Base-by-base conservation (phyloP, 2,888 invertebrate species). In the Caenorhabditis auriculariae region DNA sequence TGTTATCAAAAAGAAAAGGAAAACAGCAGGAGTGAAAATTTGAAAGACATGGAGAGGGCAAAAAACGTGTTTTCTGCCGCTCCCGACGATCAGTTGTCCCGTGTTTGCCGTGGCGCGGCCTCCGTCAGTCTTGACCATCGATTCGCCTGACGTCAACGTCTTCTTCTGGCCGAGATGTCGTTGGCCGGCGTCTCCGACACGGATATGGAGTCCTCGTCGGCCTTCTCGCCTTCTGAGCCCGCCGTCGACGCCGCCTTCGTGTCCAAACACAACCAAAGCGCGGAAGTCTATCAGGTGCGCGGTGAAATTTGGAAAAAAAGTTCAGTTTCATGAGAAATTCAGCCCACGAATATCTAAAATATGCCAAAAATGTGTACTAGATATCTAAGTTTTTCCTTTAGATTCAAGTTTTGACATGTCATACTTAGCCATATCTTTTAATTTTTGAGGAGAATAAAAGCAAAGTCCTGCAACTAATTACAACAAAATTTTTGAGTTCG, bases 201-300 rank as follows among this genome's bases (percentile, higher is more conserved):
- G 23, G 71, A 74, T 49, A 58, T 66, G 41, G 73, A 74, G 48
- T 62, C 64, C 27, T 69, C 68, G 3, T 72, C 72, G 2, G 74
- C 74, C 0, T 74, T 74, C 49, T 74, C 74, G 0, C 74, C 74
- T 6, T 62, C 69, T 6, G 74, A 74, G 44, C 74, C 74, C 15
- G 59, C 66, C 4, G 64, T 76, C 19, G 75, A 75, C 50, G 61
- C 66, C 19, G 56, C 49, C 15, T 79, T 79, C 53, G 75, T 79
- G 3, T 61, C 66, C 12, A 73, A 74, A 32, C 79, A 79, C 60
- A 79, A 79, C 53, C 55, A 65, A 37, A 74, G 75, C 26, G 79
- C 76, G 5, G 78, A 79, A 42, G 54, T 69, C 15, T 79, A 79
- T 63, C 78, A 78, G 70, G 76, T 77, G n/a, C n/a, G n/a, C n/a